Evolutionary conservation across 2,888 invertebrate genomes (phyloP), one percentile per base, ranked within the genome.

Genomic region (Polietes domitor): DNA sequence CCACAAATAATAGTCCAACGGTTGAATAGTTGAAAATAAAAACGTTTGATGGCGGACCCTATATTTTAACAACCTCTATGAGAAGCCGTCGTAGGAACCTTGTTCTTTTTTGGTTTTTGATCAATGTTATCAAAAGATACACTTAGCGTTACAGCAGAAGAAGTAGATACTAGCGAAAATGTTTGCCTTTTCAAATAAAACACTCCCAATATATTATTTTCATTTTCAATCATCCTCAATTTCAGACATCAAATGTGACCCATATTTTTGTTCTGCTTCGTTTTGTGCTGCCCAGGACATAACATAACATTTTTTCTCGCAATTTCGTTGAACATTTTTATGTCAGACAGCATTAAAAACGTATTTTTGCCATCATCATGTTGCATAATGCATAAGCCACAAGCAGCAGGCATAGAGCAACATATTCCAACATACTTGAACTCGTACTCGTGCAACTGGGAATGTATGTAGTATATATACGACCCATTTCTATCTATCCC

Each of bases 301-400:
- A 50, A 32, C 24, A 24, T 28, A 61, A 61, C 37, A 28, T 58
- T 61, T 26, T 19, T 19, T 41, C n/a, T 61, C 17, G 37, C 37
- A 65, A 37, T 32, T 32, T 37, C 32, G 37, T 65, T 65, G 37
- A 37, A 65, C 37, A 19, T 65, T 65, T 37, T 58, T 58, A 61
- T 76, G 79, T 76, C 76, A 32, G 24, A 12, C 70, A 80, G 37
- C 70, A 80, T 76, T 77, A 74, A 37, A 74, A 76, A 80, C 41
- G 61, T 74, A 63, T 37, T 65, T 76, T 37, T 37, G 37, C 37
- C 76, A 73, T 15, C 77, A 80, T 80, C 37, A 77, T 74, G 53
- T 74, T 80, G 80, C 83, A 80, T 80, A 63, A 77, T 72, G 72
- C 47, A 83, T 80, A 41, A 65, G 65, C 65, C 65, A 65, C 63